These are phyloP conservation scores for Eunapius fragilis DNA, from an alignment of 37 sponge, comb jelly and placozoan species.

Conservation along the genomic window DNA sequence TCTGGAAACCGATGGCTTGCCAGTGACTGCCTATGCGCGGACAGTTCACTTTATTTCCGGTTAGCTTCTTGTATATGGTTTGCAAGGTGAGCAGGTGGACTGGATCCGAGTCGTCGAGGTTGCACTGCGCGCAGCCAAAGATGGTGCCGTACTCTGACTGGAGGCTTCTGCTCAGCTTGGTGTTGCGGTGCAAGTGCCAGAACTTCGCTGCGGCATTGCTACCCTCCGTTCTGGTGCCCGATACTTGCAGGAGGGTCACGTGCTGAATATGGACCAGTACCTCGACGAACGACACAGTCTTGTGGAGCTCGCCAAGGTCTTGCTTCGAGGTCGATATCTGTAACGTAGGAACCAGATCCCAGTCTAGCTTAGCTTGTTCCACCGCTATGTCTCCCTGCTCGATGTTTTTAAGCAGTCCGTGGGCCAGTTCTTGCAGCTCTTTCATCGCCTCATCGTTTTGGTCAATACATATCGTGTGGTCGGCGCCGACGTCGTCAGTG, in stretches of 20 bases:
- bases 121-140: conserved; percentile 55
- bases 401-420: conserved; percentile 10
- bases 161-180: conserved; percentile 57
- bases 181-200: conserved; percentile 15
- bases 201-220: neutral
- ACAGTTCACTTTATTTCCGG: conserved; percentile 56
- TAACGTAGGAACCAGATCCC: conserved; percentile 61
- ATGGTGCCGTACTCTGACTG: conserved; percentile 71
- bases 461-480: conserved; percentile 27
- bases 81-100: conserved; percentile 68
- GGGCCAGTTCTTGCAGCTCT: conserved; percentile 21
- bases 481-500: conserved; percentile 7
- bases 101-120: conserved; percentile 60
- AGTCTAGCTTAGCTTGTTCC: conserved; percentile 27
- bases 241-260: conserved; percentile 37
- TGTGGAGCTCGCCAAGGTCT: neutral
- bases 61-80: conserved; percentile 78
- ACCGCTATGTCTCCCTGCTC: neutral
- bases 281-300: conserved; percentile 57
- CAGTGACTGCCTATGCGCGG: conserved; percentile 85
- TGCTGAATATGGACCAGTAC: conserved; percentile 59
- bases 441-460: conserved; percentile 30
- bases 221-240: neutral
- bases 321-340: conserved; percentile 12
- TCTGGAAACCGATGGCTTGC: conserved; percentile 89